phyloP scores from a whole-genome alignment of 2,113 vertebrate genomes.

The Atractosteus spatula region DNA sequence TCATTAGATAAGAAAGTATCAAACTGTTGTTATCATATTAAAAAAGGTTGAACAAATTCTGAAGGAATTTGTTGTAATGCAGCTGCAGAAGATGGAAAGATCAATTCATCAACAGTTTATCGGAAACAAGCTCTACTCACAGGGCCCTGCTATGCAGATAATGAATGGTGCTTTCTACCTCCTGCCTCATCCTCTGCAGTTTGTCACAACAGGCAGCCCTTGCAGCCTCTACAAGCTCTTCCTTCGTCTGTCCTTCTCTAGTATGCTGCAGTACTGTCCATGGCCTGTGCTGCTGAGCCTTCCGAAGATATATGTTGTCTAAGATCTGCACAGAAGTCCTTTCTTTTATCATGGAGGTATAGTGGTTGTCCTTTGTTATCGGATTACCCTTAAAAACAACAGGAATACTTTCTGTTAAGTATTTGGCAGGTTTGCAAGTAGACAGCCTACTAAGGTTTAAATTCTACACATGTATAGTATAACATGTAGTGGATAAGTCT shows the following conservation, averaged over 20 bases:
- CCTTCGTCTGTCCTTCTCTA: slow-evolving; percentile 10
- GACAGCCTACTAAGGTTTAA: too few relatives aligned
- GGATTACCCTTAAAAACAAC: slow-evolving; percentile 13
- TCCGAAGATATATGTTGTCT: slow-evolving; percentile 20
- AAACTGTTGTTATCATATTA: too few relatives aligned
- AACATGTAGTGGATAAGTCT: too few relatives aligned
- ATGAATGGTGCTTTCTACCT: slow-evolving; percentile 14
- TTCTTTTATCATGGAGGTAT: slow-evolving; percentile 12
- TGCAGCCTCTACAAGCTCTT: slow-evolving; percentile 18
- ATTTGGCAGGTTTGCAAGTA: too few relatives aligned
- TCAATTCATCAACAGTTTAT: neutral
- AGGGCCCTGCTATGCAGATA: slow-evolving; percentile 30
- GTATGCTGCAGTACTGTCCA: neutral
- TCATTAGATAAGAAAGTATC: too few relatives aligned
- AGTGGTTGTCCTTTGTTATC: slow-evolving; percentile 14
- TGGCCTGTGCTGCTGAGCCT: neutral
- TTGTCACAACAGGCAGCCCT: slow-evolving; percentile 5
- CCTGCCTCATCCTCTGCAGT: slow-evolving; percentile 18
- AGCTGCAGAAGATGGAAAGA: neutral
- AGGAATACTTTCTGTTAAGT: too few relatives aligned
- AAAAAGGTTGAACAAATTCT: neutral
- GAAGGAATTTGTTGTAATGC: neutral
- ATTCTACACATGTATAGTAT: too few relatives aligned
- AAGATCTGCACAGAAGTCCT: slow-evolving; percentile 24
- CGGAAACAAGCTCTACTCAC: slow-evolving; percentile 21